These are phyloP conservation scores for Pteruthius melanotis DNA, from an alignment of 2,113 vertebrate species.

Conservation along the genomic window DNA sequence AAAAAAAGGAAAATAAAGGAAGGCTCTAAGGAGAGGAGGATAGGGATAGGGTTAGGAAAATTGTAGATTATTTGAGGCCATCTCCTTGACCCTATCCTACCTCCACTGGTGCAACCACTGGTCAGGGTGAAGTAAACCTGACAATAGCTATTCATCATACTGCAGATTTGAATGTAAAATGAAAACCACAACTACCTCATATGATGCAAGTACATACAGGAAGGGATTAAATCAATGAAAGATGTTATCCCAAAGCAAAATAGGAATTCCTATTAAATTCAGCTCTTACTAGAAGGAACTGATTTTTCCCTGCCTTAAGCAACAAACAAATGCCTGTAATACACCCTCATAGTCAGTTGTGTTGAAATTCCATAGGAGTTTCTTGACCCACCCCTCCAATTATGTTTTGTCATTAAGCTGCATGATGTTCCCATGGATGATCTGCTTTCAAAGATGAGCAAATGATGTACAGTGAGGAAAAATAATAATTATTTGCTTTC, in stretches of 20 bases:
- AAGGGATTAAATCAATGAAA: slow-evolving; percentile 73
- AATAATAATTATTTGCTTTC: neutral
- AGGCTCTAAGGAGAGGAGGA: neutral
- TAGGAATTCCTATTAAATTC: slow-evolving; percentile 70
- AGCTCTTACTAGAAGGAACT: slow-evolving; percentile 13
- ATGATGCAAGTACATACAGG: slow-evolving; percentile 56
- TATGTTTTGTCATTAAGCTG: neutral
- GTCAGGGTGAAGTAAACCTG: slow-evolving; percentile 56
- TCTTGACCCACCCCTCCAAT: neutral
- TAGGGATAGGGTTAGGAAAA: neutral
- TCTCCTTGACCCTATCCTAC: slow-evolving; percentile 26
- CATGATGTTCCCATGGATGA: neutral
- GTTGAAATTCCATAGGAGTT: neutral
- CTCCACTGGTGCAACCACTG: slow-evolving; percentile 27
- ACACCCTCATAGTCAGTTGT: neutral
- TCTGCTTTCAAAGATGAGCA: neutral
- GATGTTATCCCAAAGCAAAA: slow-evolving; percentile 71
- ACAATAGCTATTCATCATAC: slow-evolving; percentile 69
- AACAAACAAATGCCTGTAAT: neutral
- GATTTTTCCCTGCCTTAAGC: neutral
- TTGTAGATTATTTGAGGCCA: slow-evolving; percentile 11
- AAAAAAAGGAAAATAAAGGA: neutral
- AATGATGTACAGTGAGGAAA: neutral
- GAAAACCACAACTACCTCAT: slow-evolving; percentile 65
- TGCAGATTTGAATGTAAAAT: slow-evolving; percentile 66